These are phyloP conservation scores for Pantelozetes paolii DNA, from an alignment of 2,888 invertebrate genomes.

Conservation along the genomic window DNA sequence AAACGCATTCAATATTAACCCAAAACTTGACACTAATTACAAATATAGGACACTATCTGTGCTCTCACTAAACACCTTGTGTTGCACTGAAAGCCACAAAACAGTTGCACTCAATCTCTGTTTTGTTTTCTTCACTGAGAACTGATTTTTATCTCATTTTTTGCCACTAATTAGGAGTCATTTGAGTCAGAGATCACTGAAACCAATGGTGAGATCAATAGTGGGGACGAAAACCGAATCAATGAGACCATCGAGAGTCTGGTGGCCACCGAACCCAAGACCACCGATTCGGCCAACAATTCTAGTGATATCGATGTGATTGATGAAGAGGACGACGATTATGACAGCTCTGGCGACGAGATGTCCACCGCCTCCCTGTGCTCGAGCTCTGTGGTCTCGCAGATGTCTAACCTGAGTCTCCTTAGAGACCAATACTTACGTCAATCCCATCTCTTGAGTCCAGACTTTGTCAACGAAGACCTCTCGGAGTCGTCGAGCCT, in stretches of 20 bases:
- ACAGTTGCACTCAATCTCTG: too few relatives aligned
- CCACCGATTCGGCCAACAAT: neutral
- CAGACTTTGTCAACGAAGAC: slow-evolving; percentile 4
- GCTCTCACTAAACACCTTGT: too few relatives aligned
- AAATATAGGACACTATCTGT: too few relatives aligned
- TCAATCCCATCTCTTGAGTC: neutral
- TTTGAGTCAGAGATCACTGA: too few relatives aligned
- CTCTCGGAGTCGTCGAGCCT: slow-evolving; percentile 31
- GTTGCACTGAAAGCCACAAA: too few relatives aligned
- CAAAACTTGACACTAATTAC: too few relatives aligned
- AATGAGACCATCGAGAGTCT: neutral
- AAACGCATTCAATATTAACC: too few relatives aligned
- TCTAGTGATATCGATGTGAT: slow-evolving; percentile 4
- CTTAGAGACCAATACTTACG: slow-evolving; percentile 35
- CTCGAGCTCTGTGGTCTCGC: slow-evolving; percentile 37
- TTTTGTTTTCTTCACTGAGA: too few relatives aligned
- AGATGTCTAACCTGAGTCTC: slow-evolving; percentile 37
- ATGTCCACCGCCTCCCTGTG: slow-evolving; percentile 23
- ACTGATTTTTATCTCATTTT: too few relatives aligned
- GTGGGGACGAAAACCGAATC: neutral
- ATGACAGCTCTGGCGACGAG: slow-evolving; percentile 27
- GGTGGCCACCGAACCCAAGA: too few relatives aligned
- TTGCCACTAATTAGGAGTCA: too few relatives aligned
- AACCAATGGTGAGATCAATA: neutral
- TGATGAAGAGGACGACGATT: slow-evolving; percentile 28